Evolutionary conservation across 2,113 vertebrate species (phyloP), one percentile per base, ranked within the genome.

Genomic region (Pseudorectes ferrugineus): DNA sequence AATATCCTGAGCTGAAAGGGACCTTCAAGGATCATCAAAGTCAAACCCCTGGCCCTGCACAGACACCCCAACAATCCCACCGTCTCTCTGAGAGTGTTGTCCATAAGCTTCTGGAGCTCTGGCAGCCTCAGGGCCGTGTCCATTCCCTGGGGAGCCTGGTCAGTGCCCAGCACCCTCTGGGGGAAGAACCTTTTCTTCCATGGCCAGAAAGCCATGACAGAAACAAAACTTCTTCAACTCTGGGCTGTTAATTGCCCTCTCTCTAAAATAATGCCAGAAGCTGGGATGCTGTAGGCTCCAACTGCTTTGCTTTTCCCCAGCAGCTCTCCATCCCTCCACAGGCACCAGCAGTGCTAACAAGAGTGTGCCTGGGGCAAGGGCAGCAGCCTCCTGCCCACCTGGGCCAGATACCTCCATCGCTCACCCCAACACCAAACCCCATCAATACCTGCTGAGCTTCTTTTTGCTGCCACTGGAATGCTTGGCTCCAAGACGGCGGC

Each of bases 401-500:
- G 29, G 38, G 29, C 22, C 49, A 51, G 45, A 12, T n/a, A 16
- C 7, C 35, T 68, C 54, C 76, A n/a, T 7, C 3, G 0, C 46
- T 58, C 38, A 31, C n/a, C 25, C 20, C 3, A 45, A 63, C 9
- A 4, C 57, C 35, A 46, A 52, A 89, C 24, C 43, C 43, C 85
- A 33, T 7, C 9, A 3, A 14, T 0, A 49, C n/a, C 66, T 31
- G 48, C 62, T 29, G 3, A 8, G 9, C 46, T 79, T 25, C 26
- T 54, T 13, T 9, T 6, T n/a, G 5, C 28, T 45, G 63, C 51
- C 26, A 1, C 14, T 15, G 74, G 5, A 35, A 15, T 0, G 10
- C 38, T 48, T 0, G 0, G 38, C 46, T 67, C 28, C 0, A 4
- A n/a, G 66, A 19, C 33, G 8, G 16, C 1, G 1, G 26, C 55